A percentile compares a stretch with the other conserved stretches of the same genome.
These are phyloP conservation scores for Austrofundulus limnaeus DNA, from an alignment of 2,113 vertebrate species.

Conservation along the genomic window DNA sequence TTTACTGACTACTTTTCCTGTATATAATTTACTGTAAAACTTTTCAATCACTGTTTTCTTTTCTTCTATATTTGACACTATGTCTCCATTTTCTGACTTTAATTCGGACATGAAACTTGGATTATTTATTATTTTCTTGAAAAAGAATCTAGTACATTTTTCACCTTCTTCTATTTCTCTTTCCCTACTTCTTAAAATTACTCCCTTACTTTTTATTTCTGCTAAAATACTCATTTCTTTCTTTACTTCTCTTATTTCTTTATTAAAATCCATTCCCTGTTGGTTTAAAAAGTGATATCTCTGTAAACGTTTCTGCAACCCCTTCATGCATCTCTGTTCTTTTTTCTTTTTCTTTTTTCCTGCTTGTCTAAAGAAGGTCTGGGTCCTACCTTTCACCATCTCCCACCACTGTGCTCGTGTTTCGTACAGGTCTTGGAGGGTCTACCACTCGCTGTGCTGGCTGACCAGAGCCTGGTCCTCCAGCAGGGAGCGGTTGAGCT, in stretches of 20 bases:
- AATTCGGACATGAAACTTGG: not conserved
- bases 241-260: not conserved
- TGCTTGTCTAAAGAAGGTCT: not conserved
- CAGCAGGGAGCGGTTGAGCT: not conserved
- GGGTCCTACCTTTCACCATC: not conserved
- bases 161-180: not conserved
- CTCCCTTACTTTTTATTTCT: not conserved
- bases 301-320: not conserved
- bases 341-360: not conserved
- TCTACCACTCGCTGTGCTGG: not conserved
- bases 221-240: not conserved
- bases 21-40: too few species aligned
- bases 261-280: not conserved
- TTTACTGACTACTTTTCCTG: too few species aligned
- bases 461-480: not conserved
- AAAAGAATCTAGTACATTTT: not conserved
- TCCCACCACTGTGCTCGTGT: not conserved
- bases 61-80: not conserved
- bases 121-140: conserved; percentile 6
- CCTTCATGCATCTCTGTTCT: not conserved
- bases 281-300: not conserved
- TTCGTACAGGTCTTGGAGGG: not conserved
- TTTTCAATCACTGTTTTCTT: not conserved
- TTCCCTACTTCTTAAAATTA: not conserved
- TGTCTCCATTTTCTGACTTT: not conserved